Base-by-base conservation (phyloP, 1,140 invertebrate species). In the Panagrolaimus sp. region DNA sequence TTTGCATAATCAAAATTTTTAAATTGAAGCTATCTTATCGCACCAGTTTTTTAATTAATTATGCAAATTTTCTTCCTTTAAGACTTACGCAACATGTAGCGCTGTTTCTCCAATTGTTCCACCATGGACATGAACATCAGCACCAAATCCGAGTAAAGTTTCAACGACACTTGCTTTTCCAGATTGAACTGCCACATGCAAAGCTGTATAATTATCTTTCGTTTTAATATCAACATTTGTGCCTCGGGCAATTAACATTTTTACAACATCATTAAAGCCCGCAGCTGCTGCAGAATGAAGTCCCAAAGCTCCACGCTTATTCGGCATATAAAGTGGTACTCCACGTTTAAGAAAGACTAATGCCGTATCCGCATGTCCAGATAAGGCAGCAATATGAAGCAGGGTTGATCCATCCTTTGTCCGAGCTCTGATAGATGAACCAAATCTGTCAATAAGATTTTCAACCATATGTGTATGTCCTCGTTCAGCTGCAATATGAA, bases 291-390 rank as follows among this genome's bases (percentile, higher is more conserved):
- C 86, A 3, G 84, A 83, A 71, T 87, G 86, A 12, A 87, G 74
- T 66, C 85, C 86, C 0, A 86, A 74, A 2, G 85, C 86, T 44
- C 86, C 86, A 55, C 70, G 77, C 64, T 98, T 98, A 85, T 98
- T 98, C 71, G 96, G 95, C 94, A 98, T 98, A 81, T 97, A 93
- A 0, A 98, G 87, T 71, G 96, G 96, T n/a, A 98, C 95, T 4
- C 96, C 96, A 84, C 96, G 96, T 83, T 94, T 96, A 82, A 98
- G 92, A 26, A 98, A 89, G 88, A 94, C 94, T 86, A 94, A 91
- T n/a, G 95, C 95, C 73, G 94, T 98, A 75, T 96, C 94, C 0
- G 95, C 93, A 84, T 98, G 94, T 0, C 95, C 96, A 92, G 52
- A 46, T n/a, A 79, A 71, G 0, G 94, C 95, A 0, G 94, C 94